Evolutionary conservation across 2,888 invertebrate species (phyloP).

Genomic region (Zygothrica quintamaculata): DNA sequence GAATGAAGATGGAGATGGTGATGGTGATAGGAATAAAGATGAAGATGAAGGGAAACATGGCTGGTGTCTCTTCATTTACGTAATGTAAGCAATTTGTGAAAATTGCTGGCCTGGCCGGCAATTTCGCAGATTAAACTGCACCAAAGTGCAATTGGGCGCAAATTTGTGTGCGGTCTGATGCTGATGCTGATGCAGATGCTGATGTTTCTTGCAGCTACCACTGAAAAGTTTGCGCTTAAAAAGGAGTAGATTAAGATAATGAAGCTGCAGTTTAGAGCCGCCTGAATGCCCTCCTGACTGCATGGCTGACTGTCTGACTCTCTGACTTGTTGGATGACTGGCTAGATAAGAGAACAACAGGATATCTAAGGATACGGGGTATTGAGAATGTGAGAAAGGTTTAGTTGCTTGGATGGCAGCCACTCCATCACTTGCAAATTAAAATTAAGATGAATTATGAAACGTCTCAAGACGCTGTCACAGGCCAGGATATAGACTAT

Average conservation of each 20-base stretch:
- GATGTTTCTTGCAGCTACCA: conserved; percentile 23
- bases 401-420: conserved; percentile 50
- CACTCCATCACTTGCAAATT: conserved; percentile 77
- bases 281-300: conserved; percentile 43
- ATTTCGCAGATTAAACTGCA: conserved; percentile 77
- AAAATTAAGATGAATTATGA: conserved; percentile 80
- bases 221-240: conserved; percentile 51
- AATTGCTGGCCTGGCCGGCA: conserved; percentile 72
- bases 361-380: too few species aligned
- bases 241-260: conserved; percentile 77
- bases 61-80: conserved; percentile 74
- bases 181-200: conserved; percentile 7
- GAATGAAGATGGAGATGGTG: conserved; percentile 4
- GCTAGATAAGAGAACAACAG: background rate
- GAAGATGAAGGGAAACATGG: background rate
- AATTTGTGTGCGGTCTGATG: conserved; percentile 66
- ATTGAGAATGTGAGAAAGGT: too few species aligned
- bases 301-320: conserved; percentile 10
- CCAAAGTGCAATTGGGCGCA: conserved; percentile 78
- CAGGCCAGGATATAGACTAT: conserved; percentile 52
- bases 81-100: conserved; percentile 78
- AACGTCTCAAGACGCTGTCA: conserved; percentile 66
- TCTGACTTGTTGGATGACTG: conserved; percentile 18
- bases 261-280: conserved; percentile 72
- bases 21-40: conserved; percentile 1